Evolutionary conservation across 2,797 vertebrate species (phyloP).

Genomic region (Diglossa cyanea): DNA sequence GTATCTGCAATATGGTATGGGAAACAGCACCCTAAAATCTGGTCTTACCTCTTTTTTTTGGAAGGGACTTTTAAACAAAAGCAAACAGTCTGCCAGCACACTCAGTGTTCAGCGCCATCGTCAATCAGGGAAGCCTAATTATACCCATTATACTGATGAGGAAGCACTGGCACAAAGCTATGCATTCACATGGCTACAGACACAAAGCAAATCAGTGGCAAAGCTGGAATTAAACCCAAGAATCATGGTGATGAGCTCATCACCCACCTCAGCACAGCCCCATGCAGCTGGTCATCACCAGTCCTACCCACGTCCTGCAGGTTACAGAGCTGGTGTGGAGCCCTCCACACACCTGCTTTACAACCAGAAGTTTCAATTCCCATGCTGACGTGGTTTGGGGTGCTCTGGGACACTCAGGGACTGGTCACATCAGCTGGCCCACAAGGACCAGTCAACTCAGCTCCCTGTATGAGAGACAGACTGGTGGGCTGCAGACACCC

Average conservation of each 20-base stretch:
- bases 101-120: neutral
- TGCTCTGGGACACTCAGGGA: neutral
- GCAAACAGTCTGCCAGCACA: neutral
- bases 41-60: neutral
- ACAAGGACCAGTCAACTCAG: neutral
- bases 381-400: neutral
- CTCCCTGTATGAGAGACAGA: neutral
- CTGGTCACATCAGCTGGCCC: neutral
- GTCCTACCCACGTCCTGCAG: neutral
- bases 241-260: neutral
- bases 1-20: neutral
- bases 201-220: slow-evolving; percentile 9
- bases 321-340: neutral
- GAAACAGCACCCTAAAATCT: neutral
- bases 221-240: slow-evolving; percentile 3
- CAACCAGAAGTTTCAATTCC: rapidly evolving
- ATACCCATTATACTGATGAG: slow-evolving; percentile 51
- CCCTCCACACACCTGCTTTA: neutral
- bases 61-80: neutral
- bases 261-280: neutral
- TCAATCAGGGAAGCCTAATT: slow-evolving; percentile 50
- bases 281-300: neutral
- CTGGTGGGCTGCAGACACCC: neutral
- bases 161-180: slow-evolving; percentile 45
- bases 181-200: neutral